Conservation (phyloP, 2,888 invertebrate genomes). For the Plagodis dolabraria region DNA sequence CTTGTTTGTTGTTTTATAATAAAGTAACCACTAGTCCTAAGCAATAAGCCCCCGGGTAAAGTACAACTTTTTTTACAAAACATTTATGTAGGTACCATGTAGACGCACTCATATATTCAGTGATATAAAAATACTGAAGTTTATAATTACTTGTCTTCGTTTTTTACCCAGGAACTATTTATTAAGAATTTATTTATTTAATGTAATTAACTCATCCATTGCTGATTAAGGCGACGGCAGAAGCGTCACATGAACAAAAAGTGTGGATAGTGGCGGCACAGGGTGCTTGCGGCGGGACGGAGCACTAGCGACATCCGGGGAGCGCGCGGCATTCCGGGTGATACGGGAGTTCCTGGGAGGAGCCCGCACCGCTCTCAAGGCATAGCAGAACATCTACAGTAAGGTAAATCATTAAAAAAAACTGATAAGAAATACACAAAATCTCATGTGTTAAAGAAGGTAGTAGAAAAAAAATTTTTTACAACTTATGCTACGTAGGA, state of each 20-base stretch:
- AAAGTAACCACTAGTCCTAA: no score
- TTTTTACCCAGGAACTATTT: conserved; percentile 1
- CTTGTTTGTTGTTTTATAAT: no score
- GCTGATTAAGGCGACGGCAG: conserved; percentile 1
- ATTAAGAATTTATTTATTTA: conserved; percentile 7
- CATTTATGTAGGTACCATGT: no score
- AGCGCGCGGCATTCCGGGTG: neutral
- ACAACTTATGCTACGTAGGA: no score
- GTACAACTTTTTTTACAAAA: no score
- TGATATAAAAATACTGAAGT: no score
- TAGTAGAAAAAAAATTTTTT: no score
- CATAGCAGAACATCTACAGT: neutral
- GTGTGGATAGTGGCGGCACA: neutral
- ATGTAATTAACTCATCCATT: conserved; percentile 4
- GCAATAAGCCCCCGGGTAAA: no score
- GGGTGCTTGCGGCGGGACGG: neutral
- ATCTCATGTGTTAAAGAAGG: neutral
- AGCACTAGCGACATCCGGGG: neutral
- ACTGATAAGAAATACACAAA: no score
- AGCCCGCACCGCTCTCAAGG: neutral
- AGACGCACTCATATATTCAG: no score
- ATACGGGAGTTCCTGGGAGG: neutral
- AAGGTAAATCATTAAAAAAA: neutral
- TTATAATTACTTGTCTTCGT: neutral
- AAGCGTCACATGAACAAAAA: conserved; percentile 1